A percentile compares a stretch with the other conserved stretches of the same genome.
Conservation (phyloP, 2,888 invertebrate genomes). For the Spodoptera littoralis region DNA sequence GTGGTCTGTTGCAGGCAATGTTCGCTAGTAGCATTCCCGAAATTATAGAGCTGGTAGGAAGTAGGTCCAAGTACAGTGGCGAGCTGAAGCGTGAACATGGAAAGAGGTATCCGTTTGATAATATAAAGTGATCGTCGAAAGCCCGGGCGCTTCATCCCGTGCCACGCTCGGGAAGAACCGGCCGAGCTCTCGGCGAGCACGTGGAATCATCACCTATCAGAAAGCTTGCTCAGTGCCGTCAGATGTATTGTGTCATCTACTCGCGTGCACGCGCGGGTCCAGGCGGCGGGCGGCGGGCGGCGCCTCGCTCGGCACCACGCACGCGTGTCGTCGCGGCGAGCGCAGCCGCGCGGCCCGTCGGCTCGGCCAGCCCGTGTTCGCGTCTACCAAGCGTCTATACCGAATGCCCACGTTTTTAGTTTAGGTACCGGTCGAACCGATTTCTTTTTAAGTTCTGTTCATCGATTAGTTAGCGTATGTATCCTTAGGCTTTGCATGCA, state of each 20-base stretch:
- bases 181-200: slow-evolving; percentile 81
- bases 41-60: slow-evolving; percentile 99
- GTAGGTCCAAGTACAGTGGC: slow-evolving; percentile 99
- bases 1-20: slow-evolving; percentile 97
- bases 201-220: slow-evolving; percentile 82
- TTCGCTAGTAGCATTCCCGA: slow-evolving; percentile 99
- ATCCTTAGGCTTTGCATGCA: slow-evolving; percentile 88
- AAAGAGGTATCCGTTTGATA: slow-evolving; percentile 95
- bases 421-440: slow-evolving; percentile 85
- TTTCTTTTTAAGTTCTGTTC: slow-evolving; percentile 88
- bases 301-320: slow-evolving; percentile 65
- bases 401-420: slow-evolving; percentile 85
- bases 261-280: slow-evolving; percentile 79
- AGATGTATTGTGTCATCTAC: slow-evolving; percentile 90
- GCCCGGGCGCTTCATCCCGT: slow-evolving; percentile 82
- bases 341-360: slow-evolving; percentile 54
- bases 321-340: slow-evolving; percentile 67
- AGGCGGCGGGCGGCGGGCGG: slow-evolving; percentile 60
- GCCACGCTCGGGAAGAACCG: slow-evolving; percentile 77
- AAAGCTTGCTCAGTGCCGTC: slow-evolving; percentile 90
- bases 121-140: slow-evolving; percentile 81
- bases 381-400: slow-evolving; percentile 88
- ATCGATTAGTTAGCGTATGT: slow-evolving; percentile 87
- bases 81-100: slow-evolving; percentile 99
- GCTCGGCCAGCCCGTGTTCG: slow-evolving; percentile 76